These are phyloP conservation scores for Pterostichus madidus DNA, from an alignment of 2,888 invertebrate genomes.

Conservation along the genomic window DNA sequence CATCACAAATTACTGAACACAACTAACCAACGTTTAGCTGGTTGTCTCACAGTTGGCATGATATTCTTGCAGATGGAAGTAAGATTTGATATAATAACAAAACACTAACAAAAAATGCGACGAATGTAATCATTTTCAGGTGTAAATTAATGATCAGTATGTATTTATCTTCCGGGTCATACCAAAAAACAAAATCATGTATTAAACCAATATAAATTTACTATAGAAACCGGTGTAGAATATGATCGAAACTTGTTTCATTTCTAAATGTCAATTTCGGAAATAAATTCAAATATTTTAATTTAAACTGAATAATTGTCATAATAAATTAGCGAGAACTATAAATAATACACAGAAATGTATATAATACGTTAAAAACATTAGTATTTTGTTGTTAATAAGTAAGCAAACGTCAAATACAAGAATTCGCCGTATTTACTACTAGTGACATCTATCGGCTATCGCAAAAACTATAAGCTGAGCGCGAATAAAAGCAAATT, in stretches of 20 bases:
- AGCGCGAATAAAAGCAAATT: too few relatives aligned
- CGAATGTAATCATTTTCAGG: background rate
- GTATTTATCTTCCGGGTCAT: background rate
- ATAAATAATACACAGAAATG: conserved; percentile 5
- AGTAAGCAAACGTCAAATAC: background rate
- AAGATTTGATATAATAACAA: conserved; percentile 46
- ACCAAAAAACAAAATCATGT: conserved; percentile 8
- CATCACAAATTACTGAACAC: conserved; percentile 63
- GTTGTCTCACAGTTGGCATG: conserved; percentile 52
- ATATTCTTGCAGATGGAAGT: conserved; percentile 53
- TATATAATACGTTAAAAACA: background rate
- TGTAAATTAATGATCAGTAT: background rate
- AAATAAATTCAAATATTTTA: background rate
- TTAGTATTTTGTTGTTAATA: conserved; percentile 9
- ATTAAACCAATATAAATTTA: background rate
- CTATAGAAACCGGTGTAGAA: background rate
- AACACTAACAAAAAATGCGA: background rate
- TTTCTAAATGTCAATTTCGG: conserved; percentile 33
- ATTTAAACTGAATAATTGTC: conserved; percentile 1
- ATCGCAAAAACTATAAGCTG: background rate
- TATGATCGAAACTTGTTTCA: conserved; percentile 47
- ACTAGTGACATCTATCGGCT: conserved; percentile 41
- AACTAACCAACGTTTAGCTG: conserved; percentile 52
- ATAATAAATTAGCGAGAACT: background rate
- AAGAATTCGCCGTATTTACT: background rate